Evolutionary conservation across 1,140 invertebrate genomes (phyloP).

Genomic region (Aethina tumida): DNA sequence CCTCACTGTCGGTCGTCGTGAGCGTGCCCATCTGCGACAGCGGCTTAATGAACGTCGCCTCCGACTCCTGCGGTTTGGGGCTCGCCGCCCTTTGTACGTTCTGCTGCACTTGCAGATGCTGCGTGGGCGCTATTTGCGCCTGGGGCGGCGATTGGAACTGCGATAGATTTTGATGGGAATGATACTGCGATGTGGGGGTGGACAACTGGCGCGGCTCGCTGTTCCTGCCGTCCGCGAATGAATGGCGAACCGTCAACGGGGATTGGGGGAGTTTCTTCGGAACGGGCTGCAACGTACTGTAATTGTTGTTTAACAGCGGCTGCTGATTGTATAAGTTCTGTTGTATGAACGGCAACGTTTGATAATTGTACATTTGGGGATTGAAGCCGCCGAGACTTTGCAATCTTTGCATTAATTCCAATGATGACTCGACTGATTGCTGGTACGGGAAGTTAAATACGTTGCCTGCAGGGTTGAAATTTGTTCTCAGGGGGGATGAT

Average conservation of each 20-base stretch:
- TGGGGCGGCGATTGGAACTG: conserved; percentile 16
- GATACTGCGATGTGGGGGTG: conserved; percentile 4
- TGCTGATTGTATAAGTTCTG: conserved; percentile 15
- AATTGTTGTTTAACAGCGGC: conserved; percentile 29
- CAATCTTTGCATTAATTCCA: conserved; percentile 29
- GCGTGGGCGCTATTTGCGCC: background rate
- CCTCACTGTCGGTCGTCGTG: conserved; percentile 46
- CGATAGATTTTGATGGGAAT: conserved; percentile 22
- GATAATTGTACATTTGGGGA: conserved; percentile 20
- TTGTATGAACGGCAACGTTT: conserved; percentile 17
- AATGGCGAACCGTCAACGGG: conserved; percentile 24
- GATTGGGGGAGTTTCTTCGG: conserved; percentile 31
- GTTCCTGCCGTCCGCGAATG: conserved; percentile 25
- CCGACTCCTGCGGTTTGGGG: conserved; percentile 24
- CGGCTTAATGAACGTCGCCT: conserved; percentile 52
- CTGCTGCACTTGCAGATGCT: conserved; percentile 16
- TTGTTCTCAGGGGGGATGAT: conserved; percentile 26
- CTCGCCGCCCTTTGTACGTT: conserved; percentile 8
- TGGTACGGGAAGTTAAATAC: conserved; percentile 28
- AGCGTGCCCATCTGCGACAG: conserved; percentile 52
- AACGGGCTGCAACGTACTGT: conserved; percentile 25
- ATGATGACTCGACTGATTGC: conserved; percentile 17
- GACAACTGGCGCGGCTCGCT: conserved; percentile 25
- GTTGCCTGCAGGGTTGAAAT: conserved; percentile 22
- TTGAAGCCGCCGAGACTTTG: conserved; percentile 27